Base-by-base conservation (phyloP, 2,888 invertebrate species). In the Timandra comae region DNA sequence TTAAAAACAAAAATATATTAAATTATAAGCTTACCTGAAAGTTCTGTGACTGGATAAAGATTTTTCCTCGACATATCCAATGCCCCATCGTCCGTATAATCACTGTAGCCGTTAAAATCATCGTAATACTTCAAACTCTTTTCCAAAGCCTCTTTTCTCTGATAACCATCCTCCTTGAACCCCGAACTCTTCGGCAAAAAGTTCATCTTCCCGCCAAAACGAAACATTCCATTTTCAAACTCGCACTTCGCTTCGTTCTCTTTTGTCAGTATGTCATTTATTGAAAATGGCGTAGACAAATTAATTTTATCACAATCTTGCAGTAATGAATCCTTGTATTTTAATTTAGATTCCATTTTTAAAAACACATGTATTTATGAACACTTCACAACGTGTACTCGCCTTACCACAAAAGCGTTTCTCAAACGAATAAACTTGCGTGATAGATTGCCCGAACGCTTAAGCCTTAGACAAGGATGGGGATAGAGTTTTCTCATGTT, bases 221-320 rank as follows among this genome's bases (percentile, higher is more conserved):
- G 63, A 51, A 74, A 78, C 68, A 67, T 74, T 67, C 68, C 70
- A 68, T 74, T 74, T 60, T 80, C 80, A 63, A 78, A 77, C 44
- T 75, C 72, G 51, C 71, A 81, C 63, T 74, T 84, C 43, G 68
- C 63, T 38, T 81, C 84, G 30, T 79, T 82, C 58, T 86, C 88
- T 46, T 79, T 84, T n/a, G 89, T 90, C 57, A 92, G 70, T 63
- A 92, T 92, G 56, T 92, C 91, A 52, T 91, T 91, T 33, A 92
- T 92, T 6, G 91, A 91, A 71, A 92, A 92, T 20, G 92, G 91
- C 6, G 91, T 92, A 6, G 87, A 79, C 42, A 82, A 56, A 56
- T 52, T 75, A 1, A 75, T 75, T 48, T 82, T 84, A 44, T 84
- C 82, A 67, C 82, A 72, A 22, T 84, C 81, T 60, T 72, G 73